Evolutionary conservation across 2,888 invertebrate genomes (phyloP).

Genomic region (Aromia moschata): DNA sequence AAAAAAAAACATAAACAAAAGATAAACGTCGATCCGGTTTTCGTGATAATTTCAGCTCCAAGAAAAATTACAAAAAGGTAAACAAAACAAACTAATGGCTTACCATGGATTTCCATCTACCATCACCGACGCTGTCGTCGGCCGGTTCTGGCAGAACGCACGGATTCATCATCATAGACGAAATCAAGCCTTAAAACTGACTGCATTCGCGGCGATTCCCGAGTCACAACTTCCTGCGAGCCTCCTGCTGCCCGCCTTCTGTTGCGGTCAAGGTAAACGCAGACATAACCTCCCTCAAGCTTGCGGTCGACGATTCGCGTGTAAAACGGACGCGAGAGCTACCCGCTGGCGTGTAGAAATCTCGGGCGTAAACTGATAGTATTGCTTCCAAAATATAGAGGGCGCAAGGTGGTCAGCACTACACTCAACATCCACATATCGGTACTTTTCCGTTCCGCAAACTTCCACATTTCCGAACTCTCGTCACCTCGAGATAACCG

Average conservation of each 20-base stretch:
- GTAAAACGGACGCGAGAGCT: neutral
- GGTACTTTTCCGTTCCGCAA: no score
- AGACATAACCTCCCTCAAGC: conserved; percentile 12
- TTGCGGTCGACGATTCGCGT: neutral
- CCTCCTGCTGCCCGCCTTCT: neutral
- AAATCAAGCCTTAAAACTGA: conserved; percentile 1
- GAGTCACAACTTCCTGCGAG: neutral
- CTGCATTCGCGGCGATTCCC: conserved; percentile 2
- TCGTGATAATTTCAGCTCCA: no score
- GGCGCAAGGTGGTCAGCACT: no score
- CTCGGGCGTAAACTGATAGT: neutral
- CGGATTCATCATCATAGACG: conserved; percentile 59
- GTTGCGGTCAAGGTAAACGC: neutral
- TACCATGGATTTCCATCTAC: conserved; percentile 71
- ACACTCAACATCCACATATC: no score
- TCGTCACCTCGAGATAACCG: no score
- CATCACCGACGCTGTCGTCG: conserved; percentile 69
- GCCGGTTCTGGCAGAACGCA: conserved; percentile 66
- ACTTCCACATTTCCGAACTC: no score
- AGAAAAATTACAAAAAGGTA: conserved; percentile 4
- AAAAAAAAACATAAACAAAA: no score
- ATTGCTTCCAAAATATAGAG: no score
- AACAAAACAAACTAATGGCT: conserved; percentile 36
- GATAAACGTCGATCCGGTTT: no score
- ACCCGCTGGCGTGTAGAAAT: conserved; percentile 8